Percentiles rank a stretch among this genome's conserved stretches.
These are phyloP conservation scores for Microplitis demolitor DNA, from an alignment of 1,140 invertebrate genomes.

Conservation along the genomic window DNA sequence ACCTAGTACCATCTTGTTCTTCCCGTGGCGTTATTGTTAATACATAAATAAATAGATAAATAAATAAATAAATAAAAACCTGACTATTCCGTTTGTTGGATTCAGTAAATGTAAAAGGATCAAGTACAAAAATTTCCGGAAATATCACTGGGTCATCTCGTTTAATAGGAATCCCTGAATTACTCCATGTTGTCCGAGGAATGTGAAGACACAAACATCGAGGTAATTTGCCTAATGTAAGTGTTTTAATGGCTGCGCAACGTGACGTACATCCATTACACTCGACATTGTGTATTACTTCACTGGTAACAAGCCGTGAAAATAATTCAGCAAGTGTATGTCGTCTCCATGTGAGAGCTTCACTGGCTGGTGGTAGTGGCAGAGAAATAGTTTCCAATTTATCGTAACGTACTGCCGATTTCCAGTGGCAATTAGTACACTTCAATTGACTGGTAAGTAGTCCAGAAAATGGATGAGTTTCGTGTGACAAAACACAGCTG, in stretches of 20 bases:
- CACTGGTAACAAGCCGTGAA: conserved; percentile 80
- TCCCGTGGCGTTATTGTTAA: no score
- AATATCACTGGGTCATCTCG: conserved; percentile 85
- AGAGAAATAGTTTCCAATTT: conserved; percentile 88
- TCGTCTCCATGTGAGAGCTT: conserved; percentile 61
- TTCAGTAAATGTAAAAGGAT: conserved; percentile 74
- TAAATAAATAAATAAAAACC: conserved; percentile 29
- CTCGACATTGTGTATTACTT: conserved; percentile 81
- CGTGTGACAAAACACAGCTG: conserved; percentile 42
- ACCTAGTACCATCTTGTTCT: no score
- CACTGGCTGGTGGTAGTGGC: conserved; percentile 67
- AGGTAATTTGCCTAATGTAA: conserved; percentile 87
- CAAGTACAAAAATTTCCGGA: conserved; percentile 81
- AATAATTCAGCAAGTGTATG: conserved; percentile 73
- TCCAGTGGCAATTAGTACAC: conserved; percentile 79
- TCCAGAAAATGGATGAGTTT: conserved; percentile 74
- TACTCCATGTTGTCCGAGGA: conserved; percentile 81
- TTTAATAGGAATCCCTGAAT: conserved; percentile 76
- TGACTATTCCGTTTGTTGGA: conserved; percentile 52
- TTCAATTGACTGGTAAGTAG: conserved; percentile 83
- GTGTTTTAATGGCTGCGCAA: conserved; percentile 69
- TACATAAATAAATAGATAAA: no score
- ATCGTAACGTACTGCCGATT: conserved; percentile 85
- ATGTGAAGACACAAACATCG: conserved; percentile 86
- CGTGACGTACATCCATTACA: conserved; percentile 76